phyloP scores from a whole-genome alignment of 2,888 invertebrate species.

The Fragum sueziense region DNA sequence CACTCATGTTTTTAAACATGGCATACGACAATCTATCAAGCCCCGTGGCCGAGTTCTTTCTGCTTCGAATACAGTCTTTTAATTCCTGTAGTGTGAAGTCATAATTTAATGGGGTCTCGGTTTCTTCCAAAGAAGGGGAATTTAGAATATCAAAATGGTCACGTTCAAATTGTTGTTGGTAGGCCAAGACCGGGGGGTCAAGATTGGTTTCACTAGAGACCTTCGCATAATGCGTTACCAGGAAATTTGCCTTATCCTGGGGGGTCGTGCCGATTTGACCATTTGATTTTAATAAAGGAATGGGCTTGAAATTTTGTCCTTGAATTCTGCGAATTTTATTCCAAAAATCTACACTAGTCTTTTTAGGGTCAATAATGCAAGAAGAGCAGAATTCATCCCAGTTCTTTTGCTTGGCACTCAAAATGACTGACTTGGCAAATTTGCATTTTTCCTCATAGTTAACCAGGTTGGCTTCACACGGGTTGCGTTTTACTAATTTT shows the following conservation, averaged over 20 bases:
- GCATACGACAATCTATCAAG: constrained; percentile 1
- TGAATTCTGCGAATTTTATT: constrained; percentile 26
- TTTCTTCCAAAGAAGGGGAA: not conserved
- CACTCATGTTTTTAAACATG: constrained; percentile 2
- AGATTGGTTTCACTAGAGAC: constrained; percentile 23
- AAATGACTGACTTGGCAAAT: not conserved
- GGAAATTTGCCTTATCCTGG: constrained; percentile 17
- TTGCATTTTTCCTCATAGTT: not conserved
- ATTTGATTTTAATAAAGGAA: not conserved
- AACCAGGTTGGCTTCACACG: constrained; percentile 13
- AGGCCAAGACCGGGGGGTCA: not conserved
- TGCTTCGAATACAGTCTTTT: constrained; percentile 2
- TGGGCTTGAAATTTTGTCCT: not conserved
- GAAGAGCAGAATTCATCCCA: constrained; percentile 24
- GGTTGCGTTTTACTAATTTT: constrained; percentile 14
- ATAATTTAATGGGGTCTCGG: not conserved
- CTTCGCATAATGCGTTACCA: constrained; percentile 9
- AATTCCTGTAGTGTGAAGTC: constrained; percentile 20
- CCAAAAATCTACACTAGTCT: constrained; percentile 21
- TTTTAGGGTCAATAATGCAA: not conserved
- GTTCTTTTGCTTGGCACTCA: not conserved
- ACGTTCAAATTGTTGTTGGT: constrained; percentile 13
- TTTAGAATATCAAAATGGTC: not conserved
- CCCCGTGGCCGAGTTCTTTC: constrained; percentile 8
- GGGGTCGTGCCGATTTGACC: not conserved